Conservation (phyloP, 2,797 vertebrate genomes). For the Eidolon dupreanum region DNA sequence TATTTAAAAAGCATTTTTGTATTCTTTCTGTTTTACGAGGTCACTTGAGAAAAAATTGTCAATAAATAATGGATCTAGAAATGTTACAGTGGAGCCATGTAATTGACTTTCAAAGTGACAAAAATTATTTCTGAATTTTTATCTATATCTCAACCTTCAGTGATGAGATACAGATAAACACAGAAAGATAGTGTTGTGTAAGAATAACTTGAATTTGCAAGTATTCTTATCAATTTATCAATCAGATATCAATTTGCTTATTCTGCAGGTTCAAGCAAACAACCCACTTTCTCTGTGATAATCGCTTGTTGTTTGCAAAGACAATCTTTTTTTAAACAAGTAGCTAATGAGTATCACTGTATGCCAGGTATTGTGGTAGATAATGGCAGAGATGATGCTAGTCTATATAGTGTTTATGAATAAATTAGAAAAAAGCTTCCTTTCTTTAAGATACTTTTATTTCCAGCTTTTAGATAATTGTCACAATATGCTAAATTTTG, state of each 20-base stretch:
- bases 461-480: background rate
- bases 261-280: background rate
- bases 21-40: background rate
- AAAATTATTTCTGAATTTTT: background rate
- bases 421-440: background rate
- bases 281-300: background rate
- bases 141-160: constrained; percentile 17
- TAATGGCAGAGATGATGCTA: background rate
- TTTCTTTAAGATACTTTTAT: background rate
- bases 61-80: background rate
- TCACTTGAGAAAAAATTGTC: constrained; percentile 24
- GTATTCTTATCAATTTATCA: background rate
- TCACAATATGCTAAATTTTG: background rate
- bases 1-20: background rate
- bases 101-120: background rate
- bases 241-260: background rate
- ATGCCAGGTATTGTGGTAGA: background rate
- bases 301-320: background rate
- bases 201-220: background rate
- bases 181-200: background rate
- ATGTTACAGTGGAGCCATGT: background rate
- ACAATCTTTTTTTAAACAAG: background rate
- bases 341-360: background rate
- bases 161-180: too few relatives aligned
- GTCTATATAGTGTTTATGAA: background rate